Evolutionary conservation across 2,113 vertebrate genomes (phyloP), one percentile per base, ranked within the genome.

Genomic region (Dolichallabes microphthalmus): DNA sequence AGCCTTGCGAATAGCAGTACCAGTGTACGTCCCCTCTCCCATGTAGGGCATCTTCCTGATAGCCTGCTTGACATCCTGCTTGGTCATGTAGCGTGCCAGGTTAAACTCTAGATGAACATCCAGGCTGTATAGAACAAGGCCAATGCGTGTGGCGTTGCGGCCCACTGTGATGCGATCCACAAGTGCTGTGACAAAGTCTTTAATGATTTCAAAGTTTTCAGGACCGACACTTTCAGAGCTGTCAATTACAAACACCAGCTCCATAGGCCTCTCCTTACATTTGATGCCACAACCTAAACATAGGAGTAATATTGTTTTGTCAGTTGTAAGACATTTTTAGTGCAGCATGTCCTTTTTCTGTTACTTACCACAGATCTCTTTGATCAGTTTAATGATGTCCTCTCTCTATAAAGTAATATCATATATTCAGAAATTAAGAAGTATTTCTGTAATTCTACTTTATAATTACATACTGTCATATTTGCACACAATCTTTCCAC

Each of bases 201-300:
- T 97, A 90, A 97, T 95, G 90, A 97, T 96, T 90, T 97, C 96
- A 91, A 98, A 97, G 92, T 98, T 98, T 89, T 97, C 96, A 19
- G 96, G 96, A 52, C 97, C 97, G 12, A 97, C 96, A 0, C 97
- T 98, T 89, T 98, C 96, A 83, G 96, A 98, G 86, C 96, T 98
- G 94, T 98, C 96, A 30, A 98, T 97, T 85, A 98, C 96, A 90
- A 98, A 97, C 68, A 97, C 96, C 84, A 98, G 95, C 83, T 98
- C 97, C 97, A 98, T 97, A 8, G 97, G 97, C 86, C 95, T 96
- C 90, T 97, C 96, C 90, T 98, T 98, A 92, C 97, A 98, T 90
- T 96, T 98, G 90, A 96, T 93, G 69, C 96, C 95, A 14, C 97
- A 98, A 77, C 97, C 97, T 98, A 90, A 71, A 89, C 89, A 90